Evolutionary conservation across 1,140 invertebrate species (phyloP).

Genomic region (Meteorus sp.): DNA sequence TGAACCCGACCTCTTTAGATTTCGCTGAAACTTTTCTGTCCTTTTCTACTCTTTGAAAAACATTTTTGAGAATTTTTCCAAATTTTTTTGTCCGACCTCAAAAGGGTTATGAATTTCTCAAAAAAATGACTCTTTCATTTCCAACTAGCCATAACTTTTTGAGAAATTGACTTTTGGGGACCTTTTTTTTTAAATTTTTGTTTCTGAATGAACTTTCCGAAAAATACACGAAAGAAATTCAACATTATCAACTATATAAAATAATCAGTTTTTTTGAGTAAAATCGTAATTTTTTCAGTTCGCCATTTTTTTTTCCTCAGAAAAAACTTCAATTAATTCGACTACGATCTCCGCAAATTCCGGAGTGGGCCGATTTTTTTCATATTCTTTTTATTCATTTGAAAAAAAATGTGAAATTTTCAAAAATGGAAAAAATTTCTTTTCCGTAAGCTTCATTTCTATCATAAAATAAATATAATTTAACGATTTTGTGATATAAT

Average conservation of each 20-base stretch:
- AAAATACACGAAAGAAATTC: neutral
- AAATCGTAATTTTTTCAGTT: neutral
- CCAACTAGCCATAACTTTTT: neutral
- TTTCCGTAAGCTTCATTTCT: neutral
- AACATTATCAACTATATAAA: neutral
- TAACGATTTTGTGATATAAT: neutral
- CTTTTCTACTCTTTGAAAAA: neutral
- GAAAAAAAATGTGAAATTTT: neutral
- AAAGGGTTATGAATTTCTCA: conserved; percentile 19
- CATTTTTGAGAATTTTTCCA: neutral
- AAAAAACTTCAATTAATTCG: conserved; percentile 5
- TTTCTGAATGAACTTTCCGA: neutral
- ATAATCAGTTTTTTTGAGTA: neutral
- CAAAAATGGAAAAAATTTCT: neutral
- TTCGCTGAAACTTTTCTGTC: neutral
- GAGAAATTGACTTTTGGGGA: neutral
- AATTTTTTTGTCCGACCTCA: neutral
- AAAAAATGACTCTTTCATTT: neutral
- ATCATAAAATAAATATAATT: neutral
- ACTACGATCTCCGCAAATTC: neutral
- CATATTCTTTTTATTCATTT: conserved; percentile 1
- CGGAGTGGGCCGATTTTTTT: neutral
- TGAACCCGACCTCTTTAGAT: conserved; percentile 9
- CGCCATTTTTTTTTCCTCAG: neutral
- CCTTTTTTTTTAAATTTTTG: neutral